Evolutionary conservation across 2,888 invertebrate genomes (phyloP), one percentile per base, ranked within the genome.

Genomic region (Tenthredo livida): DNA sequence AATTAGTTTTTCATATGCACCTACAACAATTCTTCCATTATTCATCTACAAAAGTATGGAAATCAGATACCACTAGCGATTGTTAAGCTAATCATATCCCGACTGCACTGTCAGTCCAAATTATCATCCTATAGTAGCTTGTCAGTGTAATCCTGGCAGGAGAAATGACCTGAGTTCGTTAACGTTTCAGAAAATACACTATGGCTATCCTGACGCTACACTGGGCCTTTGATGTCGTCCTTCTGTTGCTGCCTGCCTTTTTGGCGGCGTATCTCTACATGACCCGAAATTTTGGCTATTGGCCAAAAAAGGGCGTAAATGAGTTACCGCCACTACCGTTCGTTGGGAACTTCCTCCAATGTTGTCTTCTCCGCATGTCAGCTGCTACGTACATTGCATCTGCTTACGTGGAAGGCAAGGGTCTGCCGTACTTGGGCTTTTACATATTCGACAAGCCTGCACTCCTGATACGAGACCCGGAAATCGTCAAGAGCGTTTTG

Each of bases 381-480:
- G 91, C 92, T 5, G 91, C 92, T 10, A 90, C 88, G 89, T 90
- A 92, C 84, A 72, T 92, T 15, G 91, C 91, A 0, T 84, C 89
- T 4, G 43, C 92, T 3, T 89, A 92, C 86, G 89, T 88, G 25
- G 80, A 86, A 5, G 90, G 58, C 0, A n/a, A 83, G 2, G 84
- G 91, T 10, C 87, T 88, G 0, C 90, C 91, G 0, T 94, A 91
- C 86, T 91, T 94, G 21, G 95, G 95, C 2, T 93, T 95, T 67
- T 95, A 94, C 88, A 92, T 94, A 37, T 93, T 94, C 73, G 93
- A 94, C 85, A 93, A 93, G 85, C 95, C 95, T 0, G 92, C 93
- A 72, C 86, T 95, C 1, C 87, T 95, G 0, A 85, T 95, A 0
- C 91, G 93, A 54, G 93, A 94, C 87, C 94, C 94, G 0, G 93